Evolutionary conservation across 2,113 vertebrate genomes (phyloP).

Genomic region (Rhinopomastus cyanomelas): DNA sequence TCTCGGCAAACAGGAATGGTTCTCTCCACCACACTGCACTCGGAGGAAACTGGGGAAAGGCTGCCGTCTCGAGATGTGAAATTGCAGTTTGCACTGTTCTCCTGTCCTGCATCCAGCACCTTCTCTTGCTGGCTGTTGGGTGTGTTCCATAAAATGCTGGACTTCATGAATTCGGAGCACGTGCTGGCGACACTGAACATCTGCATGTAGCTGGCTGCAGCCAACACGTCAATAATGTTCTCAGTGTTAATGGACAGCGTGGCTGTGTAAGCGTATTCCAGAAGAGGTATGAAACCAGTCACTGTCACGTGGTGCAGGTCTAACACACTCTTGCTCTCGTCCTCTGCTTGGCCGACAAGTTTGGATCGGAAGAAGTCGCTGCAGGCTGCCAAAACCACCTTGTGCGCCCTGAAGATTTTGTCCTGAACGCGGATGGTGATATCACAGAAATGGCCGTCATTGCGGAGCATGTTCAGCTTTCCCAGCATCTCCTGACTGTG

Average conservation of each 20-base stretch:
- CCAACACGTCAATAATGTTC: constrained; percentile 97
- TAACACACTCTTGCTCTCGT: constrained; percentile 89
- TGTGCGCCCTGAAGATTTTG: constrained; percentile 92
- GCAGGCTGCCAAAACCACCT: constrained; percentile 90
- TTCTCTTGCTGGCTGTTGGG: constrained; percentile 82
- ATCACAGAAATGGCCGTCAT: constrained; percentile 90
- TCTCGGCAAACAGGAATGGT: constrained; percentile 91
- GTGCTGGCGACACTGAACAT: constrained; percentile 99
- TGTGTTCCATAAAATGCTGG: constrained; percentile 95
- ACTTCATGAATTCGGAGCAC: constrained; percentile 99
- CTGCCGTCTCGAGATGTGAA: constrained; percentile 91
- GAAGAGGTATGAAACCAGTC: constrained; percentile 93
- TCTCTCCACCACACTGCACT: constrained; percentile 95
- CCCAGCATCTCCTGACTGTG: constrained; percentile 94
- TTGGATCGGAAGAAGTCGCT: constrained; percentile 94
- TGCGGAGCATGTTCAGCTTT: constrained; percentile 90
- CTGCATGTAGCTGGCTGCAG: constrained; percentile 98
- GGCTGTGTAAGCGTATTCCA: constrained; percentile 97
- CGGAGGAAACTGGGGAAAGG: constrained; percentile 93
- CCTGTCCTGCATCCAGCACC: constrained; percentile 84
- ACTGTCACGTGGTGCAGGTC: constrained; percentile 98
- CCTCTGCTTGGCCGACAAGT: constrained; percentile 86
- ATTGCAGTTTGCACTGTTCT: constrained; percentile 85
- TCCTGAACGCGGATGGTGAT: constrained; percentile 93
- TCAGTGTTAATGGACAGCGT: constrained; percentile 97